Conservation (phyloP, 2,113 vertebrate genomes). For the Mesembrinibis cayennensis region DNA sequence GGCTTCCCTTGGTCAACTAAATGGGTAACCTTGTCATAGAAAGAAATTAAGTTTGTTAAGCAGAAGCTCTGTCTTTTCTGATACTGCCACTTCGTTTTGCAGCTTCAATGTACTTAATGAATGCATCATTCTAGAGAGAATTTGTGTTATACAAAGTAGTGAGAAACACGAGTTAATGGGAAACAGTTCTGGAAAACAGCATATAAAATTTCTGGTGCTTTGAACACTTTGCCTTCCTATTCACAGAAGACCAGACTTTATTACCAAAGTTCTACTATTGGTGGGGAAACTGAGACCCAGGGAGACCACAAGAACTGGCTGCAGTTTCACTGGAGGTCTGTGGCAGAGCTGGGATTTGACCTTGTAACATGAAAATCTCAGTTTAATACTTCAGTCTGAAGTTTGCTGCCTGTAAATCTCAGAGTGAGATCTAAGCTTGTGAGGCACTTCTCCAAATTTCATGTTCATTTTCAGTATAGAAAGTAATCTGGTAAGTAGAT, state of each 20-base stretch:
- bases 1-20: too few species aligned
- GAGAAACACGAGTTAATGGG: background rate
- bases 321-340: background rate
- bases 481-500: background rate
- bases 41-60: too few species aligned
- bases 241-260: background rate
- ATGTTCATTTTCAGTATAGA: background rate
- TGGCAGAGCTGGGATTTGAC: background rate
- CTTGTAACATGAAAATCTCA: background rate
- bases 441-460: background rate
- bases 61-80: background rate
- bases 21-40: too few species aligned
- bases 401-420: background rate
- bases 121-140: background rate
- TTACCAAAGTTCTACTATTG: background rate
- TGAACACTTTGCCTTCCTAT: background rate
- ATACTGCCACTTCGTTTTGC: fast-evolving
- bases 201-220: background rate
- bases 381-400: background rate
- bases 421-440: background rate
- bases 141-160: background rate
- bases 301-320: background rate
- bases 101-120: background rate
- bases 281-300: background rate
- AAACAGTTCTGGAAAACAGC: background rate